Base-by-base conservation (phyloP, 30 jellyfish, hydroid and myxozoan genomes). In the Turritopsis rubra region DNA sequence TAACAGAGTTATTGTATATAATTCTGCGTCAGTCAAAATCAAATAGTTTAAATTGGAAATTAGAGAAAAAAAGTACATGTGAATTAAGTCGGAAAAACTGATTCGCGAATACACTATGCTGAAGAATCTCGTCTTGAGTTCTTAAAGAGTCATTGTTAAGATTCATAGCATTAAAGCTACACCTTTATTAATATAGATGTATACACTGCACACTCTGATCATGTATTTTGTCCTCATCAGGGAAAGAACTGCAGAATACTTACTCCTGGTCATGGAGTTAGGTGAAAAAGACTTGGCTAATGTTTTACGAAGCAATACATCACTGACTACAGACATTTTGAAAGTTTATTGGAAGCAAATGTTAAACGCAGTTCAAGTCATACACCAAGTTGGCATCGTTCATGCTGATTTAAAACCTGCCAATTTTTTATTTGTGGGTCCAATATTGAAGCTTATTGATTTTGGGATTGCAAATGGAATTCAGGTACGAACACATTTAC, bases 321-420 rank as follows among this genome's bases (percentile, higher is more conserved):
- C 71, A 53, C 21, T 93, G 87, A 73, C 85, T 17, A 28, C 23
- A 13, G 87, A 87, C 24, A 76, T 73, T 23, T 75, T 89, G 23
- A 83, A 88, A 84, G 20, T 23, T 20, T 65, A 72, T 23, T 95
- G 99, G 99, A 77, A 22, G 26, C 97, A 88, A 78, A 95, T 95
- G 96, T 89, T 95, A 27, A 22, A 75, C 20, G 97, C 97, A 5
- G 99, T 95, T 28, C 60, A 65, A 31, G 88, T 87, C 18, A 87
- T 95, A 13, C 99, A 95, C 75, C 65, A 75, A 16, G 90, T 60
- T 30, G 96, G 97, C 25, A 85, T 95, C 68, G 84, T 95, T 30
- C 99, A 95, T 66, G 85, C 95, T 0, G 99, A 95, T 77, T 60
- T 95, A 78, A 95, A 95, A 77, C 99, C 99, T 8, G 95, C 96